Conservation (phyloP, 35 echinoderm and acorn worm species). For the Heliocidaris tuberculata region DNA sequence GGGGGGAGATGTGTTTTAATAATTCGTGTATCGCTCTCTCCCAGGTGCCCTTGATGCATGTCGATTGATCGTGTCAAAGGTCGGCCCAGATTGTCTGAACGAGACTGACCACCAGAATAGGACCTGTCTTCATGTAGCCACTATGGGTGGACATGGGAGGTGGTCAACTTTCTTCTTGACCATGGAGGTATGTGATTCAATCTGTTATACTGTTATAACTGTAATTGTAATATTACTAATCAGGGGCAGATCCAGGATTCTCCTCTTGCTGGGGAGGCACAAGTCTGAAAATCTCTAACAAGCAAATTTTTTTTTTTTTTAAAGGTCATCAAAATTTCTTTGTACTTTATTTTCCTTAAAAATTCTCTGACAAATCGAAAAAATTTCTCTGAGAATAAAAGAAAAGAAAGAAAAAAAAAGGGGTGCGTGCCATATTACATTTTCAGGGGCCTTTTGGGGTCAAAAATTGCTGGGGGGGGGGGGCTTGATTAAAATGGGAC, state of each 20-base stretch:
- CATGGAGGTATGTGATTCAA: constrained; percentile 68
- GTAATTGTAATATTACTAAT: no score
- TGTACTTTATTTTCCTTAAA: no score
- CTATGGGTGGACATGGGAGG: constrained; percentile 87
- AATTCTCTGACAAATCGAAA: no score
- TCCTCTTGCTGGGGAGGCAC: no score
- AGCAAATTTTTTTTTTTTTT: neutral
- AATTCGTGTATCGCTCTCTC: neutral
- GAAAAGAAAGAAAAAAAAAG: no score
- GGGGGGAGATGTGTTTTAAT: neutral
- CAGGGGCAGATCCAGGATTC: no score
- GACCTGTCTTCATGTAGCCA: constrained; percentile 83
- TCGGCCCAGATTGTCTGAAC: constrained; percentile 48
- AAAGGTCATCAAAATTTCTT: neutral
- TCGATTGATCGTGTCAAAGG: constrained; percentile 64
- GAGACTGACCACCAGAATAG: constrained; percentile 67
- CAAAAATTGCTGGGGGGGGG: no score
- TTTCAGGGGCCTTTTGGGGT: no score
- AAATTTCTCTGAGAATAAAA: no score
- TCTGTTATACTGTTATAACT: neutral
- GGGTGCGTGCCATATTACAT: no score
- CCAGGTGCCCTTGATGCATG: constrained; percentile 83
- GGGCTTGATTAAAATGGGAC: no score
- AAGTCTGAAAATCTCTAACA: neutral
- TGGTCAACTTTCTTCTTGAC: constrained; percentile 83